Evolutionary conservation across 1,140 invertebrate genomes (phyloP), one percentile per base, ranked within the genome.

Genomic region (Panagrolaimus sp.): DNA sequence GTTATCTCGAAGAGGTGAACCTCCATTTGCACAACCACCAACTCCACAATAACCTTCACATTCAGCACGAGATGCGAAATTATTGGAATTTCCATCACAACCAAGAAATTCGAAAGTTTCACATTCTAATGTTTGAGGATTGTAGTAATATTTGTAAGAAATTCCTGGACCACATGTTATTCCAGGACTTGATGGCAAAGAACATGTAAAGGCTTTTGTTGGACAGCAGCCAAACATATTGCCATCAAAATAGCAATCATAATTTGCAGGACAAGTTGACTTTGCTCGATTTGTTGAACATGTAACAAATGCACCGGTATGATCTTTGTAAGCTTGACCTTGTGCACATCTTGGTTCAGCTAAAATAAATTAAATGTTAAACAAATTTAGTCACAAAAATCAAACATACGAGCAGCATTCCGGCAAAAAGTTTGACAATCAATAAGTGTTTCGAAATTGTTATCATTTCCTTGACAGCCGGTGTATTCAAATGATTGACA

Each of bases 1-100:
- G 38, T 81, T 79, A 69, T 81, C 81, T 9, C 81, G 48, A 38
- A 83, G 78, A 4, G 79, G 79, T 24, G 76, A 79, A 45, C 79
- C 79, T 6, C 79, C 79, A 65, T 83, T 81, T 21, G 81, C 52
- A 26, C 52, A 71, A 3, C 69, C 70, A 1, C 28, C 32, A 32
- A 72, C 70, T n/a, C 70, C 73, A 47, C 73, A 74, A 63, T 74
- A 74, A 24, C 55, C 58, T 17, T 72, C 73, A 28, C 73, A 74
- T 17, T 62, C 32, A 12, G 45, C 26, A 44, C 69, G 17, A 26
- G 69, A 66, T 10, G 68, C 46, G n/a, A 74, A 74, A 17, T 68
- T 71, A 47, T 74, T 74, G 9, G 46, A 66, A 62, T 74, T 74
- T 28, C 73, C 73, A 26, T 74, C 73, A 44, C 73, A 74, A 17